Base-by-base conservation (phyloP, 2,797 vertebrate species). In the Prionace glauca region DNA sequence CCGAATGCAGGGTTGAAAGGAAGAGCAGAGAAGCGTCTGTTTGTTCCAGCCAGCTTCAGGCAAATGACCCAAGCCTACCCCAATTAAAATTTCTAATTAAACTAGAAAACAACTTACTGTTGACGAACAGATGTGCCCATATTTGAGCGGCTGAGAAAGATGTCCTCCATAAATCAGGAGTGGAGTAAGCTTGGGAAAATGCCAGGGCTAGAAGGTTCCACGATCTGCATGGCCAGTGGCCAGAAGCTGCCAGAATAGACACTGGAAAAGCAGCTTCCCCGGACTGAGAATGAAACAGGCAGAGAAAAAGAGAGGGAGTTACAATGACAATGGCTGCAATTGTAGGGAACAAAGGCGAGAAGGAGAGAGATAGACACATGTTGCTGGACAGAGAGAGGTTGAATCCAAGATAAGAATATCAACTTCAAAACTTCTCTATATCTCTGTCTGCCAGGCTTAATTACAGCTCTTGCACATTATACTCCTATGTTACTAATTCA, bases 71-170 rank as follows among this genome's bases (percentile, higher is more conserved):
- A 77, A 96, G 96, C 96, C 91, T 96, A 96, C 95, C 96, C 96
- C 96, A 96, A 96, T 96, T 97, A 97, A 96, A 96, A 96, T 96
- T 96, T 97, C 96, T 96, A 97, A 96, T 97, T 97, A 97, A 96
- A 97, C 96, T 96, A 96, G 96, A 96, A 95, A 96, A 96, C 95
- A 96, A 96, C 95, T 84, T 69, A 96, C 96, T 96, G 96, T 96
- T 96, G 95, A 45, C 95, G 0, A 0, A 60, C 81, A 88, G 0
- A 0, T 77, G 62, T 95, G 77, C 96, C 74, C 93, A 74, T 94
- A 94, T 74, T 36, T 45, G 41, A 50, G 20, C 41, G 69, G 69
- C 77, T 96, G 95, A 95, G 10, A 0, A 95, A 88, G 62, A 93
- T 60, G 95, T 20, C 95, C 60, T 91, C 88, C 60, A 65, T n/a